Percentiles rank a stretch among this genome's conserved stretches.
These are phyloP conservation scores for Odontamblyopus lacepedii DNA, from an alignment of 2,797 vertebrate species.

Conservation along the genomic window DNA sequence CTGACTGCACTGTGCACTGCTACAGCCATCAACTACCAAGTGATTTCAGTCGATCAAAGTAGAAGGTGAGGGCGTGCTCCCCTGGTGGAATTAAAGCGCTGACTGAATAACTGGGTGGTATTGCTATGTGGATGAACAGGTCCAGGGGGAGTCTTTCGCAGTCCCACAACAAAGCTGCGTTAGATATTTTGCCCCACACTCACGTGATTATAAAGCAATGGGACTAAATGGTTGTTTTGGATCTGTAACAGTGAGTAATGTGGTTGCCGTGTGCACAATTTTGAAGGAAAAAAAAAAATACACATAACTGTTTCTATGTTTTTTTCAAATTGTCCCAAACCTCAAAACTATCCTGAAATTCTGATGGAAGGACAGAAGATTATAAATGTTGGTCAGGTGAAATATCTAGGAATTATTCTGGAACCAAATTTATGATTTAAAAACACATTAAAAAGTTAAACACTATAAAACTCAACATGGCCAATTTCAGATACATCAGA, in stretches of 20 bases:
- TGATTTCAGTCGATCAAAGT: constrained; percentile 52
- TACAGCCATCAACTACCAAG: constrained; percentile 37
- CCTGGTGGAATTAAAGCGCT: constrained; percentile 58
- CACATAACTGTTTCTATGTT: no score
- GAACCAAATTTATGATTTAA: no score
- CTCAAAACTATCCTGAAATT: no score
- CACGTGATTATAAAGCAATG: constrained; percentile 26
- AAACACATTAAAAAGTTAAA: no score
- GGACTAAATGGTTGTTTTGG: constrained; percentile 34
- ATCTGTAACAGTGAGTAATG: constrained; percentile 23
- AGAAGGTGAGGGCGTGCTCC: constrained; percentile 30
- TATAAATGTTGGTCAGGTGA: no score
- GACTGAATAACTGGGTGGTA: constrained; percentile 56
- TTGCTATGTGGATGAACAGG: constrained; percentile 43
- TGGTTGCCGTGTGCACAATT: background rate
- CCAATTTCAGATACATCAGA: no score
- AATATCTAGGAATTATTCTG: no score
- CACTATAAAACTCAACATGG: no score
- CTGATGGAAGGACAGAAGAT: no score
- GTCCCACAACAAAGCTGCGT: constrained; percentile 17
- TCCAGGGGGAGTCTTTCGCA: constrained; percentile 25
- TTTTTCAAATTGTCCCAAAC: no score
- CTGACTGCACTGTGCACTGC: constrained; percentile 36
- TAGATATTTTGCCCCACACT: constrained; percentile 29
- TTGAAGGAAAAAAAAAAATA: background rate